phyloP scores from a whole-genome alignment of 2,888 invertebrate species.

The Candidula unifasciata region DNA sequence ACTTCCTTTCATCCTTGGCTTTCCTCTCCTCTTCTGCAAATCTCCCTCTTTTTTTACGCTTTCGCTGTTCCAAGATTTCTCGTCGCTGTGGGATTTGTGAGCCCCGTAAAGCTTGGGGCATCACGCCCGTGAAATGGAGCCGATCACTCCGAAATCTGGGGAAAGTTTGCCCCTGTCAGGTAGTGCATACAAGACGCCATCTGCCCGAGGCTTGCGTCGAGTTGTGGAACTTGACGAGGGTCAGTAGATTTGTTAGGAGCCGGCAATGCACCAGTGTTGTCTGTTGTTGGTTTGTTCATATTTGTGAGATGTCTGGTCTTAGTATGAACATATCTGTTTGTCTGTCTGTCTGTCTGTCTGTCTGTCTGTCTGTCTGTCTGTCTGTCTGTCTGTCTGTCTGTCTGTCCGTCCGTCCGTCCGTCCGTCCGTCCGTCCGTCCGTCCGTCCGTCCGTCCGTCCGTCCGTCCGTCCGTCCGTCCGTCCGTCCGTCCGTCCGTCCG shows the following conservation, averaged over 20 bases:
- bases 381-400: too few species aligned
- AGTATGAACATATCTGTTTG: neutral
- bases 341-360: neutral
- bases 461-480: too few species aligned
- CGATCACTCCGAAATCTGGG: neutral
- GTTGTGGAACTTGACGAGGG: neutral
- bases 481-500: too few species aligned
- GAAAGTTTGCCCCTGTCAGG: slow-evolving; percentile 26
- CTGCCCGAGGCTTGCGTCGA: neutral
- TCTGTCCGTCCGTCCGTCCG: too few species aligned
- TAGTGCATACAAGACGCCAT: slow-evolving; percentile 19
- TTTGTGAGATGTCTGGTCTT: neutral
- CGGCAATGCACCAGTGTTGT: neutral
- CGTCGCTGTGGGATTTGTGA: slow-evolving; percentile 9
- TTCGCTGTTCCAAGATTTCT: neutral
- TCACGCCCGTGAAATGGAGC: slow-evolving; percentile 30
- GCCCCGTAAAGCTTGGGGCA: neutral
- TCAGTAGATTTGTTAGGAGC: neutral
- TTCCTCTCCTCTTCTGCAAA: neutral
- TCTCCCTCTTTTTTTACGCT: neutral
- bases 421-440: too few species aligned
- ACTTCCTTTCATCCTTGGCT: neutral
- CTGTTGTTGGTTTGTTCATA: neutral
- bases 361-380: neutral
- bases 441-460: too few species aligned